These are phyloP conservation scores for Stictonetta naevosa DNA, from an alignment of 2,113 vertebrate species.

Conservation along the genomic window DNA sequence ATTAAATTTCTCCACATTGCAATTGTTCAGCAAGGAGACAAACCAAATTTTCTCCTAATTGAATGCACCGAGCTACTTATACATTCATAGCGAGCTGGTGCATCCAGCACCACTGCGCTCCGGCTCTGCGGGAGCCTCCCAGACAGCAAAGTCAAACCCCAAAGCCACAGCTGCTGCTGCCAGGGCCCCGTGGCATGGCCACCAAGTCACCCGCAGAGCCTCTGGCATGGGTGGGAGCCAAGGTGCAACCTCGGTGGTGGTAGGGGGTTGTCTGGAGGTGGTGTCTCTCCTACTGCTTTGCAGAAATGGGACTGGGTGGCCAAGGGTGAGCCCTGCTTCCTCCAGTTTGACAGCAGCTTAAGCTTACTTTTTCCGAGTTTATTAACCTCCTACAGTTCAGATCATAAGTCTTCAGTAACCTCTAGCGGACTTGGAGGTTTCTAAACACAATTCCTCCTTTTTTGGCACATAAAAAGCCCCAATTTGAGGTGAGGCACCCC, in stretches of 20 bases:
- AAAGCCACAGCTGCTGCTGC: neutral
- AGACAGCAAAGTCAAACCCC: neutral
- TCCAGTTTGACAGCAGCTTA: neutral
- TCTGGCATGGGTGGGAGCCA: neutral
- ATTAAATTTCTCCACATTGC: slow-evolving; percentile 62
- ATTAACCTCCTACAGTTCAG: neutral
- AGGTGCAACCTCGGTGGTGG: neutral
- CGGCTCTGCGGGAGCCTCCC: slow-evolving; percentile 19
- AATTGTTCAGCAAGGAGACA: slow-evolving; percentile 54
- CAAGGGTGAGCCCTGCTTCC: neutral
- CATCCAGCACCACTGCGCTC: neutral
- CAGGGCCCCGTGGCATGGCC: slow-evolving; percentile 7
- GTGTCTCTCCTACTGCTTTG: no score
- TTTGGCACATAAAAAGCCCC: neutral
- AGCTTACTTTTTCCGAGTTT: neutral
- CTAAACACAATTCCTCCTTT: neutral
- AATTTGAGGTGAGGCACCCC: neutral
- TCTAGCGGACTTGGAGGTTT: neutral
- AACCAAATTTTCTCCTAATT: slow-evolving; percentile 65
- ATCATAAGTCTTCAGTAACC: neutral
- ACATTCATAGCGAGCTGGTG: neutral
- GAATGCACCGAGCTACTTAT: slow-evolving; percentile 30
- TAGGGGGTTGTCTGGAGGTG: no score
- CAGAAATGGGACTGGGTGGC: neutral
- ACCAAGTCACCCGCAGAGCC: neutral